Evolutionary conservation across 2,888 invertebrate species (phyloP).

Genomic region (Drosophila dives): DNA sequence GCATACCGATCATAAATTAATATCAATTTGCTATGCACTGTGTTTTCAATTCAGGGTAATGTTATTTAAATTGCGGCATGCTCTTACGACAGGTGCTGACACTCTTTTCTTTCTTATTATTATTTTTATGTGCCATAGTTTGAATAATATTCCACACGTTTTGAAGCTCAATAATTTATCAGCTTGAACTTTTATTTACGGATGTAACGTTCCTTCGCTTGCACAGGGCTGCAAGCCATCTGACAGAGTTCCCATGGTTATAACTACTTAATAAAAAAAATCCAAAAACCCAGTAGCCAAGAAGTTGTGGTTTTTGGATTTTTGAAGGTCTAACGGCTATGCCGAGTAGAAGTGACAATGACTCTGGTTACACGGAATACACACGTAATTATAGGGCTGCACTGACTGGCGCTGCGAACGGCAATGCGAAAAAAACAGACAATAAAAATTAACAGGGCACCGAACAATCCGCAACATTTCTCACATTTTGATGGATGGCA

Average conservation of each 20-base stretch:
- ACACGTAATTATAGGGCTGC: conserved; percentile 24
- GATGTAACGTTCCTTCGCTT: neutral
- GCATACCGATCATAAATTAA: conserved; percentile 44
- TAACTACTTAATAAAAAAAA: neutral
- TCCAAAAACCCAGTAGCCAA: neutral
- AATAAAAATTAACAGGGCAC: conserved; percentile 1
- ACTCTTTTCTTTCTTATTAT: neutral
- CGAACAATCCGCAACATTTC: neutral
- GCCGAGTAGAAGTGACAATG: neutral
- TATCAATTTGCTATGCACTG: conserved; percentile 21
- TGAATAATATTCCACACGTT: conserved; percentile 22
- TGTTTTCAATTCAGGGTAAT: conserved; percentile 7
- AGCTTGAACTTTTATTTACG: conserved; percentile 14
- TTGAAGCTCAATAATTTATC: conserved; percentile 36
- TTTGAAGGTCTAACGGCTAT: neutral
- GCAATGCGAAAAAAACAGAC: neutral
- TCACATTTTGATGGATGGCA: conserved; percentile 35
- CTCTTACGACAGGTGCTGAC: conserved; percentile 14
- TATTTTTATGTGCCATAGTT: neutral
- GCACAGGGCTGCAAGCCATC: conserved; percentile 33
- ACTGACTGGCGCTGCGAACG: conserved; percentile 24
- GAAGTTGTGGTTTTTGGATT: conserved; percentile 7
- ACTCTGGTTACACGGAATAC: conserved; percentile 20
- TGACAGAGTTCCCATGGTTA: conserved; percentile 43
- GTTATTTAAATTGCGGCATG: conserved; percentile 24